Percentiles rank a stretch among this genome's conserved stretches.
These are phyloP conservation scores for Nylanderia fulva DNA, from an alignment of 1,140 invertebrate genomes.

Conservation along the genomic window DNA sequence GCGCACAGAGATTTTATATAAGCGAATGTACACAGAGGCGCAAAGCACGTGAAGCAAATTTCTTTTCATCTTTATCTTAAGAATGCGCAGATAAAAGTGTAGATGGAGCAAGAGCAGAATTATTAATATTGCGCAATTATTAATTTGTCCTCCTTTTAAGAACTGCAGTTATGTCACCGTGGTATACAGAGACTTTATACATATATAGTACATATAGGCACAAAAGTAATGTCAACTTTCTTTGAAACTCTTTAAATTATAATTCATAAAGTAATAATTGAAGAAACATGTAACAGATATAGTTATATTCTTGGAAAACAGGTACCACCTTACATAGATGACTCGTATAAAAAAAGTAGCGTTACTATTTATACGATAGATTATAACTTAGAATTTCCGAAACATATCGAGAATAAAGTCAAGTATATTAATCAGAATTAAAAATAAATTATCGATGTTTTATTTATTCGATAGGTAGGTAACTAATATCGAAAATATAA, in stretches of 20 bases:
- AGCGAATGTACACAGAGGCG: neutral
- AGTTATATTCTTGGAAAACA: constrained; percentile 7
- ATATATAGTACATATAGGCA: neutral
- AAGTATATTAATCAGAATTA: neutral
- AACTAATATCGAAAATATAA: neutral
- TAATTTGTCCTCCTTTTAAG: constrained; percentile 15
- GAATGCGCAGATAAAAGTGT: neutral
- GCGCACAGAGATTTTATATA: neutral
- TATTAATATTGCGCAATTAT: constrained; percentile 11
- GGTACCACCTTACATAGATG: neutral
- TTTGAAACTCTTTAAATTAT: neutral
- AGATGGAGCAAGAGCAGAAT: neutral
- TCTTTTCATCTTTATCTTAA: neutral
- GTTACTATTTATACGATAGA: constrained; percentile 4
- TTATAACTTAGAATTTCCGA: constrained; percentile 22
- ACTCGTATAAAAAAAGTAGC: neutral
- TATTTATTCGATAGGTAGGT: neutral
- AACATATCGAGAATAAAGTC: neutral
- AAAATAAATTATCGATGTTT: neutral
- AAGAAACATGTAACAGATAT: neutral
- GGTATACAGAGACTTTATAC: neutral
- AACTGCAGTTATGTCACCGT: neutral
- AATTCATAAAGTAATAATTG: constrained; percentile 10
- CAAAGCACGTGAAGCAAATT: neutral
- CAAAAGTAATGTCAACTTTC: neutral